phyloP scores from a whole-genome alignment of 2,888 invertebrate species.

The Apodemia duryi region DNA sequence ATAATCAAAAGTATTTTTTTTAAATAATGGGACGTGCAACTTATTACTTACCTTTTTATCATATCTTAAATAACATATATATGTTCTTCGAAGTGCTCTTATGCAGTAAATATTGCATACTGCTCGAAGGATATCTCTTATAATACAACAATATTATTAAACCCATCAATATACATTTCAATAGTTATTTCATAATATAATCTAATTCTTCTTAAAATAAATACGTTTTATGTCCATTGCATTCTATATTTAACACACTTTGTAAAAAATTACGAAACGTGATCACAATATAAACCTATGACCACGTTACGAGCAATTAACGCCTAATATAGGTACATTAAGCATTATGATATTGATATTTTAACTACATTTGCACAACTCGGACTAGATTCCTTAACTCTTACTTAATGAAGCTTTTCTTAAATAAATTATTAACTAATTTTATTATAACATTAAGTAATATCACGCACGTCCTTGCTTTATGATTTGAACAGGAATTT shows the following conservation, averaged over 20 bases:
- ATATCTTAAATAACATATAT: too few relatives aligned
- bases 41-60: too few relatives aligned
- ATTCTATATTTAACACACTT: constrained; percentile 17
- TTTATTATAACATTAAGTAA: constrained; percentile 53
- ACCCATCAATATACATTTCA: not conserved
- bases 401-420: constrained; percentile 45
- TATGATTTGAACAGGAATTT: constrained; percentile 27
- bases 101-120: not conserved
- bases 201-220: constrained; percentile 12
- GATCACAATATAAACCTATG: constrained; percentile 16
- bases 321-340: constrained; percentile 33
- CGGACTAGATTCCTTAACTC: constrained; percentile 52
- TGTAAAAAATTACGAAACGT: constrained; percentile 17
- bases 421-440: constrained; percentile 41
- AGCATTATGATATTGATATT: constrained; percentile 29
- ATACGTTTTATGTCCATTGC: constrained; percentile 13
- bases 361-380: constrained; percentile 46
- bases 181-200: not conserved
- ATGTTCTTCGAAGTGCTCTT: too few relatives aligned
- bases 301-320: constrained; percentile 22
- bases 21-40: too few relatives aligned
- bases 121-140: not conserved
- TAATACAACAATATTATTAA: constrained; percentile 1
- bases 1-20: too few relatives aligned
- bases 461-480: constrained; percentile 61